These are phyloP conservation scores for Malacosoma neustria DNA, from an alignment of 2,888 invertebrate species.

Conservation along the genomic window DNA sequence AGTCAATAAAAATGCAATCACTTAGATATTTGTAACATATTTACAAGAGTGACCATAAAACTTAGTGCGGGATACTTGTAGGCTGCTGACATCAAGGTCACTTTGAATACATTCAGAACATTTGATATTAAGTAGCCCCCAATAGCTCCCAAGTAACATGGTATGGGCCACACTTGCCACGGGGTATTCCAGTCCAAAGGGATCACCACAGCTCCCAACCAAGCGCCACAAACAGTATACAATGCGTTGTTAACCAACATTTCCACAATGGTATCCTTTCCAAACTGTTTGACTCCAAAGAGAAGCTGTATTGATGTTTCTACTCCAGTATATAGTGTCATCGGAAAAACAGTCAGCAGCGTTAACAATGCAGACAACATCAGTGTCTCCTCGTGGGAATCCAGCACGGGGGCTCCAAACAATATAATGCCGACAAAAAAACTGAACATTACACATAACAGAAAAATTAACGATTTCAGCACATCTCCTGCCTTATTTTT, in stretches of 20 bases:
- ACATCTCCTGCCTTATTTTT: constrained; percentile 60
- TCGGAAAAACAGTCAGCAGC: constrained; percentile 76
- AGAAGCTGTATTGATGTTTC: constrained; percentile 71
- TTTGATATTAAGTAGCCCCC: constrained; percentile 76
- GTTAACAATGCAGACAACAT: constrained; percentile 78
- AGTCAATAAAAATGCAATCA: constrained; percentile 14
- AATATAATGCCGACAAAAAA: constrained; percentile 78
- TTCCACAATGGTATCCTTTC: constrained; percentile 67
- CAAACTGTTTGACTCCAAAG: constrained; percentile 62
- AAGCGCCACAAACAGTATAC: constrained; percentile 82
- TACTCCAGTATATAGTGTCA: constrained; percentile 76
- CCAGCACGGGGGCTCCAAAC: constrained; percentile 80
- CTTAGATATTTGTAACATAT: constrained; percentile 38
- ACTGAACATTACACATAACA: constrained; percentile 56
- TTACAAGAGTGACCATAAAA: constrained; percentile 37
- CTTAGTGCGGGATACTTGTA: constrained; percentile 47
- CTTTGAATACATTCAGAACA: constrained; percentile 66
- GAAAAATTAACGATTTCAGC: constrained; percentile 60
- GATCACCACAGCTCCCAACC: constrained; percentile 89
- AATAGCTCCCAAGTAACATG: constrained; percentile 81
- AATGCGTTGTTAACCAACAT: constrained; percentile 75
- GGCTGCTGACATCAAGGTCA: constrained; percentile 43
- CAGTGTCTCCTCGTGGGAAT: constrained; percentile 79
- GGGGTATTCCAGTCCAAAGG: constrained; percentile 94
- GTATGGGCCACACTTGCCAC: constrained; percentile 89